Evolutionary conservation across 2,888 invertebrate species (phyloP).

Genomic region (Exocentrus adspersus): DNA sequence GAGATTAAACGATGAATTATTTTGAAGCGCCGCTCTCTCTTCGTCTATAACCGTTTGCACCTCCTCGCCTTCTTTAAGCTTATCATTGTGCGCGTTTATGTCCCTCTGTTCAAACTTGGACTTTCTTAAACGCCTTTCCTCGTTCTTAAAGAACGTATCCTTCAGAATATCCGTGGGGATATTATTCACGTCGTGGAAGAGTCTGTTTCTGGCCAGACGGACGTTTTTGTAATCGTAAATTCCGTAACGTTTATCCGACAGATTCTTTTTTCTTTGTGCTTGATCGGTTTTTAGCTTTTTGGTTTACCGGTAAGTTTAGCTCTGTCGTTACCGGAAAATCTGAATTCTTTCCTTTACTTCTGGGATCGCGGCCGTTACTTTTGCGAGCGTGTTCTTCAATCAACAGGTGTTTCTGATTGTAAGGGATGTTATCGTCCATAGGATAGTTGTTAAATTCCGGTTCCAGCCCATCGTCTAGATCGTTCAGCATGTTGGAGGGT

Average conservation of each 20-base stretch:
- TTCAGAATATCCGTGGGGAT: conserved; percentile 61
- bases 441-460: conserved; percentile 43
- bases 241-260: conserved; percentile 52
- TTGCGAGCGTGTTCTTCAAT: conserved; percentile 39
- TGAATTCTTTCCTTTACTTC: conserved; percentile 56
- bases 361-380: conserved; percentile 54
- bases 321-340: no score
- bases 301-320: no score
- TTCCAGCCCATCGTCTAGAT: conserved; percentile 34
- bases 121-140: conserved; percentile 57
- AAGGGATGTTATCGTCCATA: conserved; percentile 51
- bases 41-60: conserved; percentile 55
- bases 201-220: conserved; percentile 56
- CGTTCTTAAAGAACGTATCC: conserved; percentile 61
- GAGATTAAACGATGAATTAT: conserved; percentile 59
- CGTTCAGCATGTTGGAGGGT: conserved; percentile 18
- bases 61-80: conserved; percentile 57
- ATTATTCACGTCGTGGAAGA: conserved; percentile 59
- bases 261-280: conserved; percentile 55
- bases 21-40: conserved; percentile 49
- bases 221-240: conserved; percentile 60
- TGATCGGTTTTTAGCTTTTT: conserved; percentile 11
- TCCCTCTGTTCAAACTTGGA: conserved; percentile 62
- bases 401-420: conserved; percentile 49
- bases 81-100: conserved; percentile 56